Conservation (phyloP, 2,888 invertebrate species). For the Hofmannophila pseudospretella region DNA sequence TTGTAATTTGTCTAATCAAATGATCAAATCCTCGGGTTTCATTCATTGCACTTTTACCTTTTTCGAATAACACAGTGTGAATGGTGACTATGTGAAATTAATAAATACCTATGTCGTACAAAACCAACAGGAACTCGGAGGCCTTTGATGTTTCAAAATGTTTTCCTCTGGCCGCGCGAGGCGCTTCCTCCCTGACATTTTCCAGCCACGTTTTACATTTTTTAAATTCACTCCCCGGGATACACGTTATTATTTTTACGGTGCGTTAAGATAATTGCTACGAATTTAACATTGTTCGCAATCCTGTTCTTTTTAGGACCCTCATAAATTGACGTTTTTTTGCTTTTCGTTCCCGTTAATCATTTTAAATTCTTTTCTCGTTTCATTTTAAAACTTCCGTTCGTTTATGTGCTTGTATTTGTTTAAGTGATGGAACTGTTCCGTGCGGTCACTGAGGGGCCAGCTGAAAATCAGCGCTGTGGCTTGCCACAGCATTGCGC, state of each 20-base stretch:
- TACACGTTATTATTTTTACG: constrained; percentile 36
- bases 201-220: constrained; percentile 32
- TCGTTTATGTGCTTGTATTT: neutral
- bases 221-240: constrained; percentile 36
- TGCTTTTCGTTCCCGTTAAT: constrained; percentile 8
- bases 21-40: too few species aligned
- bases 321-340: constrained; percentile 8
- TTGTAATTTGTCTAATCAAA: too few species aligned
- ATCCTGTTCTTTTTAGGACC: constrained; percentile 4
- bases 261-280: constrained; percentile 29
- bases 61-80: neutral
- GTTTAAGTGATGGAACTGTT: neutral
- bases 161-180: constrained; percentile 28
- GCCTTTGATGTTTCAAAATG: constrained; percentile 42
- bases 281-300: constrained; percentile 20
- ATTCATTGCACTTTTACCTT: neutral
- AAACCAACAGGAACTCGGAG: constrained; percentile 28
- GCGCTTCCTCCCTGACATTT: constrained; percentile 27
- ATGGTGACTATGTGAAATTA: constrained; percentile 23
- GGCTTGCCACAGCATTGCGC: too few species aligned
- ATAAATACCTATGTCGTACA: constrained; percentile 37
- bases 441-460: too few species aligned
- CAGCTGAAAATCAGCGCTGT: too few species aligned
- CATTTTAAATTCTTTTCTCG: constrained; percentile 8
- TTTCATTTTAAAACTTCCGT: constrained; percentile 5